A percentile compares a stretch with the other conserved stretches of the same genome.
Conservation (phyloP, 2,888 invertebrate genomes). For the Mesorhabditis belari region DNA sequence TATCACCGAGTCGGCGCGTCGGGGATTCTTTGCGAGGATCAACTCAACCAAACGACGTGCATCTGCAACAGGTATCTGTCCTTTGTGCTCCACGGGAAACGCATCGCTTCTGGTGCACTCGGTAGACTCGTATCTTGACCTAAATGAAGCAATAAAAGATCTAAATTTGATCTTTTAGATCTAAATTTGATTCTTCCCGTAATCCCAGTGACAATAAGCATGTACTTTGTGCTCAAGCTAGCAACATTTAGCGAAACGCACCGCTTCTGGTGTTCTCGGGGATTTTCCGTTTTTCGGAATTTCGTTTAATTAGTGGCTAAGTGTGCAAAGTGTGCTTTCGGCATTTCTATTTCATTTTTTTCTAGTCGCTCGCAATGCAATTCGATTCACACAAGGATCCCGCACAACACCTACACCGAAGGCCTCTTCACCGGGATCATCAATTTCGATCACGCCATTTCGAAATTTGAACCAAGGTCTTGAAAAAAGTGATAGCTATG, state of each 20-base stretch:
- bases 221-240: not conserved
- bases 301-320: not conserved
- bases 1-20: slow-evolving; percentile 31
- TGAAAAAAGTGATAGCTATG: too few species aligned
- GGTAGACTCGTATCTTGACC: not conserved
- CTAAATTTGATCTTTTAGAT: too few species aligned
- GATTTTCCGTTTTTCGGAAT: too few species aligned
- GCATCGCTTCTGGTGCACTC: not conserved
- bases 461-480: slow-evolving; percentile 32
- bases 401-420: slow-evolving; percentile 31
- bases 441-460: slow-evolving; percentile 35
- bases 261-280: too few species aligned
- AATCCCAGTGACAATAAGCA: not conserved
- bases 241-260: too few species aligned
- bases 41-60: slow-evolving; percentile 40
- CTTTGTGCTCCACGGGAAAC: not conserved
- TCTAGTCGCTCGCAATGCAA: slow-evolving; percentile 36
- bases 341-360: not conserved
- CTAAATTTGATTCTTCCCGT: not conserved
- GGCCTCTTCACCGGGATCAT: slow-evolving; percentile 35
- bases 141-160: not conserved
- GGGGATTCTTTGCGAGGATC: slow-evolving; percentile 37
- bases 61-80: slow-evolving; percentile 20
- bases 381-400: slow-evolving; percentile 28
- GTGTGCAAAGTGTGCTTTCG: not conserved